These are phyloP conservation scores for Xylocampa areola DNA, from an alignment of 2,888 invertebrate species.

Conservation along the genomic window DNA sequence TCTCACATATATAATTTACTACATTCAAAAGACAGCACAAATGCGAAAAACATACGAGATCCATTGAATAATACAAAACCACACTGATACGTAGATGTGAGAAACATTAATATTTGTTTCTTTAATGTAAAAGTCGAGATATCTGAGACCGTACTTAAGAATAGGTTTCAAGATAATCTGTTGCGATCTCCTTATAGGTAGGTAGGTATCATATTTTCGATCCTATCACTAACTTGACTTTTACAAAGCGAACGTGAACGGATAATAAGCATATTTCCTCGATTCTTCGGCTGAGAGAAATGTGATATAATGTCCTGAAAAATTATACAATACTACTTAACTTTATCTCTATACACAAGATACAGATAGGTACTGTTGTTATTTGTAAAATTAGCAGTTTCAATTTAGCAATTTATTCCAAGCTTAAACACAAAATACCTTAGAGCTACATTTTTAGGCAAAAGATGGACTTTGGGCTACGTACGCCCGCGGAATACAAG, in stretches of 20 bases:
- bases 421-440: no score
- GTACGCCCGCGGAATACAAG: no score
- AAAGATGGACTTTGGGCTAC: no score
- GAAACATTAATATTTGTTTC: conserved; percentile 8
- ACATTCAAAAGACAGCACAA: conserved; percentile 18
- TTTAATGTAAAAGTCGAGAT: conserved; percentile 26
- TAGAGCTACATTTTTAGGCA: no score
- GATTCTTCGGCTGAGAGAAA: conserved; percentile 5
- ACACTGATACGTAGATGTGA: conserved; percentile 3
- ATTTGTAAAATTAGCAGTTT: no score
- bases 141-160: conserved; percentile 3
- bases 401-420: no score
- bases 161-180: conserved; percentile 21
- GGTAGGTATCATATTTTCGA: conserved; percentile 26
- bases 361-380: no score
- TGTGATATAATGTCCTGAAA: conserved; percentile 13
- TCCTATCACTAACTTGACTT: conserved; percentile 18
- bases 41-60: conserved; percentile 8
- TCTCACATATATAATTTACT: conserved; percentile 27
- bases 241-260: conserved; percentile 29
- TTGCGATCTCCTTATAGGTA: conserved; percentile 6
- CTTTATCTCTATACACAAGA: background rate
- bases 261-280: conserved; percentile 30
- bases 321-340: background rate
- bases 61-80: conserved; percentile 15